phyloP scores from a whole-genome alignment of 2,113 vertebrate genomes.

The Hystrix cristata region DNA sequence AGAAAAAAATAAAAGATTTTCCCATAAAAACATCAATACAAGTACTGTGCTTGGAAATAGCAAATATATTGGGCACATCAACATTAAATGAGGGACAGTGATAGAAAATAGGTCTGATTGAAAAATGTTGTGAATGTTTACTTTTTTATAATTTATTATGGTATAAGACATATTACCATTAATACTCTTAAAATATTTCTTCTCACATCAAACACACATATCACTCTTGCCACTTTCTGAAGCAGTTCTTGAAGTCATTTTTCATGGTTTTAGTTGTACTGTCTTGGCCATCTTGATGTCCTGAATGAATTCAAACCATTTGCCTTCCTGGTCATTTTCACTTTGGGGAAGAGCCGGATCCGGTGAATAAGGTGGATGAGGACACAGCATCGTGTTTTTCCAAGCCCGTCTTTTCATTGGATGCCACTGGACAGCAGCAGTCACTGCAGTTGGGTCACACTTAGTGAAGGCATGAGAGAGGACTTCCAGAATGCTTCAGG shows the following conservation, averaged over 20 bases:
- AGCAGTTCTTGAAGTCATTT: background rate
- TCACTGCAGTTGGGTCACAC: background rate
- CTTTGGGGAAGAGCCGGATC: background rate
- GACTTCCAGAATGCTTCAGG: background rate
- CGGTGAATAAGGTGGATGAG: background rate
- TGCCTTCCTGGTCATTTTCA: background rate
- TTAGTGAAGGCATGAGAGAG: background rate
- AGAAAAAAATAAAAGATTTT: background rate
- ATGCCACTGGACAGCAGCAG: background rate
- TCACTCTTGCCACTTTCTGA: too few relatives aligned
- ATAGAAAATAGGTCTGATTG: background rate
- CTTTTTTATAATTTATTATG: too few relatives aligned
- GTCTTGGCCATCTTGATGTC: background rate
- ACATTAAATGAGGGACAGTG: background rate
- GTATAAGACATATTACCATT: too few relatives aligned
- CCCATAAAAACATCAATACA: background rate
- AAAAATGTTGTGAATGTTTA: too few relatives aligned
- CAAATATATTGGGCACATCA: background rate
- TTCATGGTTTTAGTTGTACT: background rate
- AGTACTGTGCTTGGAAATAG: background rate
- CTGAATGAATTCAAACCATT: background rate
- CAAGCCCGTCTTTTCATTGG: background rate
- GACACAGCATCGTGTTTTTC: background rate
- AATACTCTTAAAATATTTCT: too few relatives aligned
- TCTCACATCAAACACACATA: too few relatives aligned